Conservation (phyloP, 2,888 invertebrate species). For the Sinopyrophorus schimmeli region DNA sequence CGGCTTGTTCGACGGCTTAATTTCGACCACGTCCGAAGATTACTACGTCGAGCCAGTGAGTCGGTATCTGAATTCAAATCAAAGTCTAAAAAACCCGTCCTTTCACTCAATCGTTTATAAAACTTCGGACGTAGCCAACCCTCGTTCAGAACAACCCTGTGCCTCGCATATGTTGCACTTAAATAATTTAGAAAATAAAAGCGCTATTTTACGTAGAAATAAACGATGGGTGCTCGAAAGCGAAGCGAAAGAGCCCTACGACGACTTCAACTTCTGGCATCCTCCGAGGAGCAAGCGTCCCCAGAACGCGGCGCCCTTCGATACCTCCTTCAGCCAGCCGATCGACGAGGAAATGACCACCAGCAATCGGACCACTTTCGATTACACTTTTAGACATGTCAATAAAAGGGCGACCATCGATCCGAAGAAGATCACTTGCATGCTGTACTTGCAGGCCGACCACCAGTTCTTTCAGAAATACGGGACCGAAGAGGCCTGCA, state of each 20-base stretch:
- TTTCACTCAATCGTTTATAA: constrained; percentile 87
- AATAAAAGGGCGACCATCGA: constrained; percentile 74
- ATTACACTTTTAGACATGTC: constrained; percentile 62
- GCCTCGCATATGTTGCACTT: constrained; percentile 48
- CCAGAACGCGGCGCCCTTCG: constrained; percentile 52
- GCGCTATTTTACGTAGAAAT: constrained; percentile 48
- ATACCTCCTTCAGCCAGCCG: constrained; percentile 47
- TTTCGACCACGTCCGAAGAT: constrained; percentile 76
- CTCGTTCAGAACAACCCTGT: constrained; percentile 47
- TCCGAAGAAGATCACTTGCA: constrained; percentile 90
- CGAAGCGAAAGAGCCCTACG: constrained; percentile 55
- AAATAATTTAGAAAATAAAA: constrained; percentile 49
- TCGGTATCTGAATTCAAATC: constrained; percentile 61
- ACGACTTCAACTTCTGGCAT: constrained; percentile 55
- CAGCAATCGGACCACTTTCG: constrained; percentile 50
- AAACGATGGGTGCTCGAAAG: constrained; percentile 74
- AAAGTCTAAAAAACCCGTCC: constrained; percentile 57
- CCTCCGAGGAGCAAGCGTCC: constrained; percentile 59
- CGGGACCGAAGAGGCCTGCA: constrained; percentile 91
- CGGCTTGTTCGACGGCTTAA: constrained; percentile 88
- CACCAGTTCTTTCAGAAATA: constrained; percentile 95
- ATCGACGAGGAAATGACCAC: constrained; percentile 50
- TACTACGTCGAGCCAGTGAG: constrained; percentile 83
- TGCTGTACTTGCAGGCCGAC: constrained; percentile 94
- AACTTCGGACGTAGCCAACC: constrained; percentile 72